Evolutionary conservation across 2,113 vertebrate genomes (phyloP).

Genomic region (Setophaga petechia): DNA sequence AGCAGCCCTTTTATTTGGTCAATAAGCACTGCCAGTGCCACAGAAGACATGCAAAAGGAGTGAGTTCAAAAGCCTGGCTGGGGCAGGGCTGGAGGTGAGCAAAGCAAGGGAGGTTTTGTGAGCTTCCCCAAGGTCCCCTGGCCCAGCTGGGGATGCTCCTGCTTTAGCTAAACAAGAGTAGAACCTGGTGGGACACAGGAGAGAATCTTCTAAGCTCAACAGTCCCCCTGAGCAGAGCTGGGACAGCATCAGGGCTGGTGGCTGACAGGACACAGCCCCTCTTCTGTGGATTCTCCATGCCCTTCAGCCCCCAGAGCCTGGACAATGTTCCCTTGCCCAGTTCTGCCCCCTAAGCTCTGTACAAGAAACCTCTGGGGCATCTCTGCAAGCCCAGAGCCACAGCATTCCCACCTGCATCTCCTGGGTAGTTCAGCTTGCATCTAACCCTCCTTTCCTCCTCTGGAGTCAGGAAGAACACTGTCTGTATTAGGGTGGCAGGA

Average conservation of each 20-base stretch:
- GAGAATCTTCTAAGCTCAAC: background rate
- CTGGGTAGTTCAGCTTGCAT: background rate
- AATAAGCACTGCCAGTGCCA: background rate
- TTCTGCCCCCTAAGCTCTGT: background rate
- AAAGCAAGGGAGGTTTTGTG: background rate
- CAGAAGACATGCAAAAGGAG: background rate
- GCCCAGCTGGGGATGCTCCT: background rate
- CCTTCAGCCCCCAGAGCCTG: background rate
- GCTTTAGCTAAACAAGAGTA: background rate
- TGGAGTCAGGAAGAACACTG: background rate
- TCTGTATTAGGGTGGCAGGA: background rate
- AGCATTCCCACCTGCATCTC: background rate
- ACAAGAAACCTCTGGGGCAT: background rate
- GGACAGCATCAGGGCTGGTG: background rate
- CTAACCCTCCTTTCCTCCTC: background rate
- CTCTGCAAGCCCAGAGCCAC: background rate
- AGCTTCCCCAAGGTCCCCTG: too few species aligned
- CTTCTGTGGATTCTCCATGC: background rate
- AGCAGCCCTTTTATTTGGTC: background rate
- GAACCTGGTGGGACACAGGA: background rate
- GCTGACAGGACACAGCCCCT: background rate
- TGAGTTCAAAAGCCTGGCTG: background rate
- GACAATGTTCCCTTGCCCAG: background rate
- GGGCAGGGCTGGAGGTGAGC: fast-evolving
- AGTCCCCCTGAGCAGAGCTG: background rate